Conservation (phyloP, 2,113 vertebrate genomes). For the Datnioides undecimradiatus region DNA sequence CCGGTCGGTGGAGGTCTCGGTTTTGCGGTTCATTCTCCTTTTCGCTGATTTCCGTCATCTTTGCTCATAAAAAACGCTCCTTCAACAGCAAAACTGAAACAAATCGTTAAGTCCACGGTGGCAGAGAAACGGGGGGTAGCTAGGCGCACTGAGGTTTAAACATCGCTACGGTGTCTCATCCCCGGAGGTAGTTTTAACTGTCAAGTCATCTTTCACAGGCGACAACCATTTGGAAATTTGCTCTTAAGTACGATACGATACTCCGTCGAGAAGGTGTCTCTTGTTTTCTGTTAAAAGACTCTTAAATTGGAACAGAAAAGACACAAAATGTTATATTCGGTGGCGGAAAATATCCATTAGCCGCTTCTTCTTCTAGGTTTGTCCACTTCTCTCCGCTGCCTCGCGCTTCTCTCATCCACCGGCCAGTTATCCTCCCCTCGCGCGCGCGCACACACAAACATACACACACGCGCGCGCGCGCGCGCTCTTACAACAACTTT, state of each 20-base stretch:
- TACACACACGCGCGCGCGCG: conserved; percentile 15
- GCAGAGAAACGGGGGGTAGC: neutral
- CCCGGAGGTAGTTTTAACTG: conserved; percentile 11
- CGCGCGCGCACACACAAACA: conserved; percentile 30
- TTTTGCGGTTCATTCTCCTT: conserved; percentile 88
- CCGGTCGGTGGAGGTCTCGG: conserved; percentile 80
- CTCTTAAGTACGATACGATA: neutral
- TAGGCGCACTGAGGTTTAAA: conserved; percentile 16
- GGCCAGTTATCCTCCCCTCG: conserved; percentile 20
- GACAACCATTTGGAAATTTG: conserved; percentile 16
- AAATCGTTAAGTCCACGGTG: conserved; percentile 20
- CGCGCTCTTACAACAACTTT: conserved; percentile 77
- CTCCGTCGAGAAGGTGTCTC: neutral
- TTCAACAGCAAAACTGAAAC: neutral
- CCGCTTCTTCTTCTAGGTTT: neutral
- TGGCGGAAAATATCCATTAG: neutral
- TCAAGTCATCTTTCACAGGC: conserved; percentile 40
- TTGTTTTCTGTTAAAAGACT: neutral
- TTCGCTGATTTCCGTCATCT: conserved; percentile 90
- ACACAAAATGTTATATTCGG: neutral
- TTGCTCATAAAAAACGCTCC: neutral
- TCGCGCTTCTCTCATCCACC: conserved; percentile 29
- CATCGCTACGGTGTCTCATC: conserved; percentile 40
- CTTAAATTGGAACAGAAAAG: neutral
- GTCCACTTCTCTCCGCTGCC: conserved; percentile 13